Conservation (phyloP, 2,888 invertebrate species). For the Tuberolachnus salignus region DNA sequence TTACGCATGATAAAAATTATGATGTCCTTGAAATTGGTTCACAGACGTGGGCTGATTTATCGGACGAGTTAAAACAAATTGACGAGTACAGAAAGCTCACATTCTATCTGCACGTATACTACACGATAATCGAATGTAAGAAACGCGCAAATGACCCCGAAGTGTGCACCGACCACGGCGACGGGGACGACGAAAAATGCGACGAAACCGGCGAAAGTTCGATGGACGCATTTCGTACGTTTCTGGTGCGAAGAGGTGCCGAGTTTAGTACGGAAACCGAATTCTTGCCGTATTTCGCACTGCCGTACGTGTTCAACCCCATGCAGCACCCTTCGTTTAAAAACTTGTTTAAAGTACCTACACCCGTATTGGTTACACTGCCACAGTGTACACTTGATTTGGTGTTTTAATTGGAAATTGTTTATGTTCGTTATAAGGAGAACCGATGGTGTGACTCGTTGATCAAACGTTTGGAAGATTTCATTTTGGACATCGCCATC, state of each 20-base stretch:
- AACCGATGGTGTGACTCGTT: constrained; percentile 59
- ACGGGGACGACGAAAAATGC: not conserved
- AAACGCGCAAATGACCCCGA: not conserved
- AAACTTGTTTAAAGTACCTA: constrained; percentile 64
- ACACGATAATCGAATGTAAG: constrained; percentile 61
- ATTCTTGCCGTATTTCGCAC: constrained; percentile 66
- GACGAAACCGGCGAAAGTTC: constrained; percentile 53
- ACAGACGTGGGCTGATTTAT: constrained; percentile 61
- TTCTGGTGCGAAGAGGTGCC: constrained; percentile 64
- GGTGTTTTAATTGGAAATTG: not conserved
- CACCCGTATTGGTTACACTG: not conserved
- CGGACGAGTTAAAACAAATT: constrained; percentile 60
- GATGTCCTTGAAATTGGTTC: constrained; percentile 46
- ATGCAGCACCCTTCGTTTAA: constrained; percentile 66
- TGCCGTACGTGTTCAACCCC: constrained; percentile 67
- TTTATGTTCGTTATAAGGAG: not conserved
- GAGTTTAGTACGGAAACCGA: constrained; percentile 66
- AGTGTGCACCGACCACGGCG: not conserved
- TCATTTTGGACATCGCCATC: constrained; percentile 59
- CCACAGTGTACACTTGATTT: not conserved
- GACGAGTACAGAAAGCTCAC: constrained; percentile 62
- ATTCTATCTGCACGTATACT: constrained; percentile 62
- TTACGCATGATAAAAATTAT: not conserved
- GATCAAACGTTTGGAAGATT: constrained; percentile 58
- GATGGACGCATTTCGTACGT: constrained; percentile 62